Base-by-base conservation (phyloP, 2,113 vertebrate genomes). In the Jacana jacana region DNA sequence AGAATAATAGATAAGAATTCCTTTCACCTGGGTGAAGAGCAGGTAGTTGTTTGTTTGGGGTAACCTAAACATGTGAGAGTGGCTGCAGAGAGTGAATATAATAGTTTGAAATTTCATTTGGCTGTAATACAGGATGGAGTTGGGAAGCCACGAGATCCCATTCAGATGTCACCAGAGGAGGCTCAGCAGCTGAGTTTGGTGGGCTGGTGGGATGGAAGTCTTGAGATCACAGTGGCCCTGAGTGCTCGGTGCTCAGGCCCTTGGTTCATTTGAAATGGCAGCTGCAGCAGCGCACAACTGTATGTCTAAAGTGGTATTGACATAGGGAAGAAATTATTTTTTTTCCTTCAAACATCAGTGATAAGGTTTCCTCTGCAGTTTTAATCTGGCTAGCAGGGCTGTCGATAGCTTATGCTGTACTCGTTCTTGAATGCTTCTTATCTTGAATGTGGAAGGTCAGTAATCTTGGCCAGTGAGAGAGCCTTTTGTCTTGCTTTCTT, bases 31-130 rank as follows among this genome's bases (percentile, higher is more conserved):
- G 30, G 5, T 6, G 1, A 1, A 33, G 30, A 39, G 30, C 30
- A 14, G 14, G 0, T 17, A 5, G 25, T 1, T 15, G 28, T 4
- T 52, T 46, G 12, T 16, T 37, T 35, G 58, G 6, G 44, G 0
- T 51, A 28, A 13, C 24, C 20, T 17, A 9, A 17, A 4, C 9
- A 0, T 1, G 22, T 31, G 42, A 4, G 49, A 13, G 17, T 6
- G 6, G 16, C 5, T 33, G 42, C 16, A 27, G 70, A 16, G 42
- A 12, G 16, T 1, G 9, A 15, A 4, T 7, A 1, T 7, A 4
- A 2, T 2, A 6, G 25, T n/a, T 40, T 39, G 0, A 39, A 46
- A 10, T 16, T 6, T 0, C 6, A 0, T 15, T 1, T 7, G 0
- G 13, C 39, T 35, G 7, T 4, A 11, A 0, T 4, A 2, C 11